Percentiles rank a stretch among this genome's conserved stretches.
These are phyloP conservation scores for Glaucidium brasilianum DNA, from an alignment of 2,113 vertebrate genomes.

Conservation along the genomic window DNA sequence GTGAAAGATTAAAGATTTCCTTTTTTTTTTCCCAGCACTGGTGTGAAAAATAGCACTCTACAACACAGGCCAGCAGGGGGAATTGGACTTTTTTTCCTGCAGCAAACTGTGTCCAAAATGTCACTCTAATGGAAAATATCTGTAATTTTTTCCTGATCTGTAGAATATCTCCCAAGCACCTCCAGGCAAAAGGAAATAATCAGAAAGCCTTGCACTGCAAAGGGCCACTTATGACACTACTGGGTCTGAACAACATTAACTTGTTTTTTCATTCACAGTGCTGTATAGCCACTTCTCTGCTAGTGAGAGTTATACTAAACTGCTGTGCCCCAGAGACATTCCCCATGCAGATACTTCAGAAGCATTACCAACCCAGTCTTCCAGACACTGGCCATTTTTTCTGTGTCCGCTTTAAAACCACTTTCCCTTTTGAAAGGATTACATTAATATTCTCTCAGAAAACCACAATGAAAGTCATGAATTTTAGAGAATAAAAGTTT, in stretches of 20 bases:
- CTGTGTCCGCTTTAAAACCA: not conserved
- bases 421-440: not conserved
- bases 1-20: not conserved
- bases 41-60: not conserved
- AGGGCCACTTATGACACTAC: not conserved
- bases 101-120: not conserved
- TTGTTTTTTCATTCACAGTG: not conserved
- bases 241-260: not conserved
- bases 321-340: not conserved
- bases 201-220: not conserved
- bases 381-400: not conserved
- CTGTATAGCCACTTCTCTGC: not conserved
- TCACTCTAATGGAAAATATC: not conserved
- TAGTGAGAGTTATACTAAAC: not conserved
- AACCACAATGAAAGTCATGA: not conserved
- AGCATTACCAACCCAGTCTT: not conserved
- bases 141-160: not conserved
- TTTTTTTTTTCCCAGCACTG: not conserved
- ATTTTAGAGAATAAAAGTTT: not conserved
- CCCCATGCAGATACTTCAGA: not conserved
- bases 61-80: not conserved
- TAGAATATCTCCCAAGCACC: not conserved
- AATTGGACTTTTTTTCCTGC: not conserved
- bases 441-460: not conserved
- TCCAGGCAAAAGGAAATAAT: not conserved